Evolutionary conservation across 2,888 invertebrate genomes (phyloP).

Genomic region (Mayetiola destructor): DNA sequence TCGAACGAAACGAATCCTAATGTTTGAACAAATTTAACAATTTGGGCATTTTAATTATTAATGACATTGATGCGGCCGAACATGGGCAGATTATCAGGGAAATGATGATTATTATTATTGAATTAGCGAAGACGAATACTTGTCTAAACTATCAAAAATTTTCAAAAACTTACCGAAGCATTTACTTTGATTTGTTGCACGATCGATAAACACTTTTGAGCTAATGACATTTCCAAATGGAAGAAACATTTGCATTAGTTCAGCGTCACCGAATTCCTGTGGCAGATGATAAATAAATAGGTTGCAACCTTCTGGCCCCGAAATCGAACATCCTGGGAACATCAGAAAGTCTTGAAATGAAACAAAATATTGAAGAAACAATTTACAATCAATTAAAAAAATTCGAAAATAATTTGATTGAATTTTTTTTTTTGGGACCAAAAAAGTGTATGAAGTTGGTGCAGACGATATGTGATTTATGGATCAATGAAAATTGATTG

Average conservation of each 20-base stretch:
- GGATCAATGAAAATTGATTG: no score
- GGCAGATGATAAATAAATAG: slow-evolving; percentile 99
- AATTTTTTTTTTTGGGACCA: no score
- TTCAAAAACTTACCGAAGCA: slow-evolving; percentile 99
- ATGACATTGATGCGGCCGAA: no score
- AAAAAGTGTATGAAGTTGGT: no score
- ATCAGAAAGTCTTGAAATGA: slow-evolving; percentile 55
- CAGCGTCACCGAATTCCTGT: slow-evolving; percentile 98
- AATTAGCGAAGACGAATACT: no score
- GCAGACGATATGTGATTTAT: no score
- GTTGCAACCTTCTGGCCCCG: slow-evolving; percentile 99
- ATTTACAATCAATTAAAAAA: no score
- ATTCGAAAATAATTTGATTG: no score
- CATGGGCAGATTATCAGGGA: no score
- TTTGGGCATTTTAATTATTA: not conserved
- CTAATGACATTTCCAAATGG: slow-evolving; percentile 99
- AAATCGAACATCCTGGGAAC: slow-evolving; percentile 84
- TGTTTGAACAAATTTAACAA: slow-evolving; percentile 22
- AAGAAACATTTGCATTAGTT: slow-evolving; percentile 99
- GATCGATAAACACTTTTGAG: slow-evolving; percentile 99
- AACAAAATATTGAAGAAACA: no score
- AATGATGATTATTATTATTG: no score
- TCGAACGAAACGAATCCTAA: slow-evolving; percentile 98
- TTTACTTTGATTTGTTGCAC: slow-evolving; percentile 99
- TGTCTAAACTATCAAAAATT: no score